A percentile compares a stretch with the other conserved stretches of the same genome.
phyloP scores from a whole-genome alignment of 2,888 invertebrate genomes.

The Reticulitermes lucifugus region DNA sequence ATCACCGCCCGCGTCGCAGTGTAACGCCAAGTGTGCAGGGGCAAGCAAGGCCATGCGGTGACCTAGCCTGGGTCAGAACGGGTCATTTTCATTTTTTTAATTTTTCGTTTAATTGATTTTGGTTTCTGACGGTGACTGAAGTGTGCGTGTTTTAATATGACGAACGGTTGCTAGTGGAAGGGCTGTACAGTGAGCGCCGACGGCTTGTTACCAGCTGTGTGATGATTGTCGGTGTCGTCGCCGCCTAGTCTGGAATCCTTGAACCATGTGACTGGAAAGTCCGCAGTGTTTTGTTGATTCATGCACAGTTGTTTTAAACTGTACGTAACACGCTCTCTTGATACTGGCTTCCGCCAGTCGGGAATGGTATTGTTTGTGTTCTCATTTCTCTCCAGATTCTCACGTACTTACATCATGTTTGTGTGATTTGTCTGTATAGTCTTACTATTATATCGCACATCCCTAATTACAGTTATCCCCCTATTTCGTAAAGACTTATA shows the following conservation, averaged over 20 bases:
- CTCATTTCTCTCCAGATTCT: too few species aligned
- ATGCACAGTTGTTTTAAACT: not conserved
- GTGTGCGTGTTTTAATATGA: not conserved
- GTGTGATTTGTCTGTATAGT: too few species aligned
- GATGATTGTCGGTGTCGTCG: not conserved
- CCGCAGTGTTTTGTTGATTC: conserved; percentile 8
- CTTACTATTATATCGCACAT: too few species aligned
- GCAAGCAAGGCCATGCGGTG: conserved; percentile 25
- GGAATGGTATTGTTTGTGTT: not conserved
- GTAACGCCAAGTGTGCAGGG: conserved; percentile 3
- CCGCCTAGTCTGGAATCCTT: not conserved
- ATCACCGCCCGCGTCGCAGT: conserved; percentile 16
- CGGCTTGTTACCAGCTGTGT: not conserved
- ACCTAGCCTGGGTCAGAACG: not conserved
- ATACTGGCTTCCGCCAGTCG: not conserved
- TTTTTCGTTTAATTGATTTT: not conserved
- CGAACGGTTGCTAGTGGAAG: not conserved
- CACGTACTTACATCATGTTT: too few species aligned
- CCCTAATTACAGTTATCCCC: too few species aligned
- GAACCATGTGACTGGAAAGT: conserved; percentile 11
- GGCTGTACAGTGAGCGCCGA: not conserved
- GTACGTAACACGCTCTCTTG: not conserved
- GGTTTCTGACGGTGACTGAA: not conserved
- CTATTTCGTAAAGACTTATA: too few species aligned
- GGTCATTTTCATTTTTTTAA: not conserved